Evolutionary conservation across 2,113 vertebrate species (phyloP), one percentile per base, ranked within the genome.

Genomic region (Anoura caudifer): DNA sequence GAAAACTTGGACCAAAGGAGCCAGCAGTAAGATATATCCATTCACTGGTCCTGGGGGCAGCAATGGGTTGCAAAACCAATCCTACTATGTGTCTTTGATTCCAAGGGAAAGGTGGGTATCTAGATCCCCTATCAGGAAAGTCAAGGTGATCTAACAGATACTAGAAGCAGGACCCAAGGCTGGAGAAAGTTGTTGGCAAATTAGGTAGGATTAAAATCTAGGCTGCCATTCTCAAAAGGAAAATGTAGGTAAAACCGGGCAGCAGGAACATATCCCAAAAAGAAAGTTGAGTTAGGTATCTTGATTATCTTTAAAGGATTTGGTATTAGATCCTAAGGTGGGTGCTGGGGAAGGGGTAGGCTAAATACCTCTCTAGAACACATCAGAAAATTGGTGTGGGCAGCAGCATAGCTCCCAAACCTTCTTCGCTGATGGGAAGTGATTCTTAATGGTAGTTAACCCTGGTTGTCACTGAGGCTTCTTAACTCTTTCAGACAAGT

Each of bases 171-270:
- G 28, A 72, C 45, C 20, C 33, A 80, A 10, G 52, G 7, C n/a
- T 87, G 47, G 22, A 47, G 33, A 93, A 80, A 59, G 12, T 43
- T 96, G n/a, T 45, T 91, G 76, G 36, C 59, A 82, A 59, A 52
- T n/a, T 77, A 79, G 31, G 38, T 36, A 72, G 47, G n/a, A 77
- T 89, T 91, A 91, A 96, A 50, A 80, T 90, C 36, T 90, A 15
- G 41, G 28, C 20, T 92, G 14, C 5, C 89, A 47, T 90, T 22
- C 31, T 6, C 26, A 67, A 43, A 3, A 59, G 17, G 67, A 67
- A 79, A 79, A 45, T 15, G 8, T 38, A 24, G 47, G 26, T 88
- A 41, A 81, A 88, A 41, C 28, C 69, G 36, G 20, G 7, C 28
- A 91, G 36, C 56, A 59, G 26, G 38, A 7, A 36, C 19, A 95